Base-by-base conservation (phyloP, 2,888 invertebrate genomes). In the Troides helena region DNA sequence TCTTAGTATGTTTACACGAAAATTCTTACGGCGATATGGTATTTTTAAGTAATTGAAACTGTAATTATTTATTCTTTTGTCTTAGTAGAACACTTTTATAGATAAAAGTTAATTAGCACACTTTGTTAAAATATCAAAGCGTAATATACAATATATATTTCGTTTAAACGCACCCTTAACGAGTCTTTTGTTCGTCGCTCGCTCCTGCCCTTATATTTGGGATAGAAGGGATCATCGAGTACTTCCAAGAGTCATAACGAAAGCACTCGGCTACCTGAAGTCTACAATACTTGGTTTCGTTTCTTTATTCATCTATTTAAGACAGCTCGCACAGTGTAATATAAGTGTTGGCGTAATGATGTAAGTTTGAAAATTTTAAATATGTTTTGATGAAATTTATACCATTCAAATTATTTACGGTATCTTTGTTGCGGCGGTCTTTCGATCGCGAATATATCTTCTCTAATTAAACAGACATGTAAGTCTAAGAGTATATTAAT, bases 241-340 rank as follows among this genome's bases (percentile, higher is more conserved):
- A 30, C 39, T 67, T 46, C 59, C 59, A 36, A 73, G 67, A 67
- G 58, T 30, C 63, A 70, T 74, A 75, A 75, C 73, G 73, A 73
- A 70, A 64, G 67, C 70, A 36, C 62, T 62, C 60, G 46, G 69
- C 67, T 62, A 70, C 66, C 67, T 70, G 66, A 66, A 50, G 63
- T 5, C 60, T 69, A 53, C 23, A 53, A 67, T 66, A 62, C 56
- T 68, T 63, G 58, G 23, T 65, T 63, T 64, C 21, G n/a, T 57
- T 58, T 39, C 61, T 25, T 60, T 30, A 59, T 61, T 23, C 62
- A 59, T 63, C 68, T 64, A 56, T 57, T 56, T n/a, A 56, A 60
- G 36, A 56, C 53, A 21, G 36, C 39, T 59, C 56, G 43, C 46
- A 46, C 8, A 46, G 14, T 46, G 14, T 46, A 12, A 46, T 14